Evolutionary conservation across 2,113 vertebrate species (phyloP), one percentile per base, ranked within the genome.

Genomic region (Engraulis encrasicolus): DNA sequence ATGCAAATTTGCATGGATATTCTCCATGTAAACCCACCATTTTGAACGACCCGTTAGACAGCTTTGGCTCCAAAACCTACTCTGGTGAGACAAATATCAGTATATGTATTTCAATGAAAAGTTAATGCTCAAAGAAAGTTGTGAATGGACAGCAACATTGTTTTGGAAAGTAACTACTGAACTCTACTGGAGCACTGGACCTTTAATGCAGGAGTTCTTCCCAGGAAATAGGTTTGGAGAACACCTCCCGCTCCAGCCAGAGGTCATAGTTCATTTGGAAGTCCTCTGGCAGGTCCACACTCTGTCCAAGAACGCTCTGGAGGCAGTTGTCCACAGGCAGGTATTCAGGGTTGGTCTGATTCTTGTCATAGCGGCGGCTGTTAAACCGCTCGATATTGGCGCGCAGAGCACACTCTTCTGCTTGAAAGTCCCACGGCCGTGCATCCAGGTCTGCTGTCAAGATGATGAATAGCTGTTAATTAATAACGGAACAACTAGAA

Each of bases 241-340:
- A 99, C 34, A 99, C 98, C 91, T 99, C 98, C n/a, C 98, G 88
- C 89, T 99, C 98, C 78, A 99, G 92, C 98, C 98, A 99, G 6
- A 99, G 96, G 93, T 99, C 98, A 4, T 99, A 99, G 95, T 98
- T 99, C 95, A 98, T 96, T 91, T 99, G 97, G 92, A 99, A 99
- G 82, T 99, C 98, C 93, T 99, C 98, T 0, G 98, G 98, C 52
- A 99, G 95, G 17, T 98, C 97, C 45, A 99, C 96, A 0, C 97
- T 91, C 90, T 99, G 98, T 36, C 98, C 98, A 89, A 99, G 94
- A n/a, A 99, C 98, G 2, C 98, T 99, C 88, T 99, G 98, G 84
- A 99, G 95, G 86, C 98, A 99, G 94, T 99, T 99, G 85, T 99
- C 98, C 90, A 99, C 98, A 0, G 98, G 98, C 50, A 98, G 90